phyloP scores from a whole-genome alignment of 2,797 vertebrate species.

The Platalea minor region DNA sequence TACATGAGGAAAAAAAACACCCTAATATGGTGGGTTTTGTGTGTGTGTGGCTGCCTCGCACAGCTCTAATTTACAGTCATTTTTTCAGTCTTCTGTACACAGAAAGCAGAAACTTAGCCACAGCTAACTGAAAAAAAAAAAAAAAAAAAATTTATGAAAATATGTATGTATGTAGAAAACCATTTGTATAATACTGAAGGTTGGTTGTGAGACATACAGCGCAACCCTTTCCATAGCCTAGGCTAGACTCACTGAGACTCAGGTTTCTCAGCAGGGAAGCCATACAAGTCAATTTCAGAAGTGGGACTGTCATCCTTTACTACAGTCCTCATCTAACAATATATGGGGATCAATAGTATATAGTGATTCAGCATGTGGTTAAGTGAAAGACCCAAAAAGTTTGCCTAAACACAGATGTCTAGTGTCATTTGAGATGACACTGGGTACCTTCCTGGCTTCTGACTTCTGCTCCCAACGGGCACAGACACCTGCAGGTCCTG shows the following conservation, averaged over 20 bases:
- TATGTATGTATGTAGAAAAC: background rate
- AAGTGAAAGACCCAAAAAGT: background rate
- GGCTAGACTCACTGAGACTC: background rate
- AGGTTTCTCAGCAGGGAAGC: background rate
- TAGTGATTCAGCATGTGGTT: background rate
- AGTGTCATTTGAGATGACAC: background rate
- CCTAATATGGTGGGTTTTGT: background rate
- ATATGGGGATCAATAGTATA: background rate
- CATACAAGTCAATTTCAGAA: background rate
- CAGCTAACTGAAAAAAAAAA: background rate
- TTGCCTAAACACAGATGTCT: background rate
- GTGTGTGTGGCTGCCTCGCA: background rate
- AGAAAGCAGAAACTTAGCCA: background rate
- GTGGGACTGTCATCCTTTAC: background rate
- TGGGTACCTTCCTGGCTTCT: background rate
- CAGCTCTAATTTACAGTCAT: background rate
- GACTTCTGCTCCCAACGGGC: background rate
- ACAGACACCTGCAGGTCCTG: background rate
- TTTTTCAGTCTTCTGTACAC: background rate
- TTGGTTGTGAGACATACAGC: background rate
- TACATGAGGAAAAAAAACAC: accelerated
- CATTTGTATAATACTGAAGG: background rate
- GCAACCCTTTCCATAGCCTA: background rate
- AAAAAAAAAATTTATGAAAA: background rate
- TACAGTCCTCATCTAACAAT: background rate